Base-by-base conservation (phyloP, 2,888 invertebrate genomes). In the Eilema depressum region DNA sequence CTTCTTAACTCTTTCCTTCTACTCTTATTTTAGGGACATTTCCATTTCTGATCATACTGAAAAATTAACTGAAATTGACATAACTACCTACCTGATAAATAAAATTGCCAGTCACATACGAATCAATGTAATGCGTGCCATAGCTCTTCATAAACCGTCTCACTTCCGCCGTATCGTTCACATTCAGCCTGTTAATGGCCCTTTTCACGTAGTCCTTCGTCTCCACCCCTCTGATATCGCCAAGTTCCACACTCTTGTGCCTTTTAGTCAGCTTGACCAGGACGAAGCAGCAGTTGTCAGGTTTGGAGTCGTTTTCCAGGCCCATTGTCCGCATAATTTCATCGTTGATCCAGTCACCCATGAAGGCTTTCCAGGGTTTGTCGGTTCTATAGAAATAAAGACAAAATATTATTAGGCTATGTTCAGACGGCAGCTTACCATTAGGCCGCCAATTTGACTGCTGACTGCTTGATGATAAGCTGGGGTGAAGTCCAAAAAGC, bases 101-200 rank as follows among this genome's bases (percentile, higher is more conserved):
- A 53, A 98, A 97, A 89, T 98, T 98, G 14, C 98, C 98, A 0
- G 98, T 98, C 10, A 97, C 96, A 88, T 97, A 98, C 0, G 98
- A 98, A 75, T 97, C 96, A 67, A 98, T 98, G 83, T 98, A 98
- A 92, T 98, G 98, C 10, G 98, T 98, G 64, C 98, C 98, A 82
- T 97, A 98, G 83, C 97, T 97, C 85, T 96, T 97, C 93, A 98
- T 98, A 86, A 98, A 98, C 80, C 96, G 96, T 56, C 97, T 96
- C 0, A 98, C 97, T 76, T 97, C 97, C 0, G 96, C 96, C 0
- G 96, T 95, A 86, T 98, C 97, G 41, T 97, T 97, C 12, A 96
- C 92, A 79, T 96, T 96, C 69, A 97, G 93, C 33, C 95, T 93
- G 4, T 97, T 96, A 23, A 96, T 95, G 70, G 97, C 97, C 56